A percentile compares a stretch with the other conserved stretches of the same genome.
phyloP scores from a whole-genome alignment of 2,113 vertebrate species.

The Cygnus atratus region DNA sequence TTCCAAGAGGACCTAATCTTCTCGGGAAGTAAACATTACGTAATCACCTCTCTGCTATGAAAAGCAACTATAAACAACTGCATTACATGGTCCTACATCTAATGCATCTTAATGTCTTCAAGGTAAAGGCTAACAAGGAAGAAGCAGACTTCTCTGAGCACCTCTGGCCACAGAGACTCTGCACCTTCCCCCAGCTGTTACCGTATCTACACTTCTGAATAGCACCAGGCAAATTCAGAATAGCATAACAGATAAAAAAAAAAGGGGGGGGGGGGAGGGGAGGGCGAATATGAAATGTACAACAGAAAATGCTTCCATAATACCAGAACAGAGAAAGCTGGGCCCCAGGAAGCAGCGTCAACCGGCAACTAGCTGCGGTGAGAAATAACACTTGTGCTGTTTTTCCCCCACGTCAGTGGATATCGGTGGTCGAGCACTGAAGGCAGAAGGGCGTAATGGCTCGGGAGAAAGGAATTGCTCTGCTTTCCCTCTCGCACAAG shows the following conservation, averaged over 20 bases:
- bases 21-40: conserved; percentile 29
- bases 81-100: not conserved
- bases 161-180: not conserved
- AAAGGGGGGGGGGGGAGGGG: too few species aligned
- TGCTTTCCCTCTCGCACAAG: not conserved
- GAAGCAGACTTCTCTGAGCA: not conserved
- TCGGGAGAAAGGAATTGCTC: conserved; percentile 2
- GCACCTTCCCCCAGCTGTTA: not conserved
- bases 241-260: not conserved
- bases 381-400: not conserved
- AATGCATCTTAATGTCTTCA: not conserved
- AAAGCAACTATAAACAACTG: not conserved
- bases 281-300: not conserved
- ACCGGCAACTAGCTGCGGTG: not conserved
- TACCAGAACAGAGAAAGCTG: not conserved
- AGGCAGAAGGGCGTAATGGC: not conserved
- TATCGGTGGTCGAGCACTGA: not conserved
- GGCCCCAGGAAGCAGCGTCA: not conserved
- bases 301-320: not conserved
- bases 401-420: not conserved
- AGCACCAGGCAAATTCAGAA: not conserved
- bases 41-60: not conserved
- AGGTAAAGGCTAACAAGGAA: not conserved
- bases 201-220: not conserved
- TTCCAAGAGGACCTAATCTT: conserved; percentile 31